A percentile compares a stretch with the other conserved stretches of the same genome.
These are phyloP conservation scores for Meloe dianella DNA, from an alignment of 2,888 invertebrate species.

Conservation along the genomic window DNA sequence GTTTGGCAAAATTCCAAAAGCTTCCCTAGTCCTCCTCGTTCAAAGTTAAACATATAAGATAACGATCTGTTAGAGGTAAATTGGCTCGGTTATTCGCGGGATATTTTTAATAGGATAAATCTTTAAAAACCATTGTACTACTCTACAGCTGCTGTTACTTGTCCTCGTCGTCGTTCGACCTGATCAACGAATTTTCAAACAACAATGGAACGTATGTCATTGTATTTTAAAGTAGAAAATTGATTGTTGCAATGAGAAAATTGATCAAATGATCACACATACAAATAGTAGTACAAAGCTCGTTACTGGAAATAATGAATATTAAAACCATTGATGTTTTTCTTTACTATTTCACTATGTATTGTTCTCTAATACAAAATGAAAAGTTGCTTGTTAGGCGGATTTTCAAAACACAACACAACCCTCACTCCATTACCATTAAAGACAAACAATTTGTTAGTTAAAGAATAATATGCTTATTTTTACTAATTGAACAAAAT, in stretches of 20 bases:
- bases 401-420: slow-evolving; percentile 36
- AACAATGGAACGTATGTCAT: slow-evolving; percentile 15
- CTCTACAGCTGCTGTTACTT: slow-evolving; percentile 16
- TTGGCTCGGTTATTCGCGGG: slow-evolving; percentile 57
- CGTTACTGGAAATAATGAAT: slow-evolving; percentile 56
- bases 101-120: slow-evolving; percentile 58
- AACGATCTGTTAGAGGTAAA: slow-evolving; percentile 58
- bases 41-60: slow-evolving; percentile 46
- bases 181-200: slow-evolving; percentile 30
- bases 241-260: not conserved
- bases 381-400: slow-evolving; percentile 45
- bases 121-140: slow-evolving; percentile 55
- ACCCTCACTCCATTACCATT: not conserved
- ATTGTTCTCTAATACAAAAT: not conserved
- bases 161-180: slow-evolving; percentile 1
- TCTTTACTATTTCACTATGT: slow-evolving; percentile 26
- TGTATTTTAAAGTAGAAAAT: not conserved
- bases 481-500: not conserved
- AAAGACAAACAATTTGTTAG: not conserved
- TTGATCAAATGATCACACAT: slow-evolving; percentile 48
- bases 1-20: not conserved
- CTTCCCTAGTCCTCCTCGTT: not conserved
- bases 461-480: not conserved
- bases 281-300: slow-evolving; percentile 49
- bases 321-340: slow-evolving; percentile 58